These are phyloP conservation scores for Umimayanthus kanabou DNA, from an alignment of 92 coral and sea anemone species.

Conservation along the genomic window DNA sequence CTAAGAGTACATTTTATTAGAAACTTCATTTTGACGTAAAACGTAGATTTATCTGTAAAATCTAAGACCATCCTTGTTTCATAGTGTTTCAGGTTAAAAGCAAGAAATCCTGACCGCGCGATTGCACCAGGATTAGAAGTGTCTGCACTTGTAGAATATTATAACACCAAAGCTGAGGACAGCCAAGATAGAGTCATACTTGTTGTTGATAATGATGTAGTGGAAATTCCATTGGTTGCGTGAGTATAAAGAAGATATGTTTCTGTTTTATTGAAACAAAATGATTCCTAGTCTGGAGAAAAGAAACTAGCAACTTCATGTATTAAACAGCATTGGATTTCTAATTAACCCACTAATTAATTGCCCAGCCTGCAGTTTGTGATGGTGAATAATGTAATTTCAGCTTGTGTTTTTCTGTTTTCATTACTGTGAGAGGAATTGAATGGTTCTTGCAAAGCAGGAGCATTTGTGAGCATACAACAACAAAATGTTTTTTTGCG, in stretches of 20 bases:
- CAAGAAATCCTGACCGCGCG: constrained; percentile 86
- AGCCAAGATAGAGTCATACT: constrained; percentile 90
- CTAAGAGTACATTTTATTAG: no score
- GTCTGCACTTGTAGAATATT: constrained; percentile 89
- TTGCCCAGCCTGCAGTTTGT: no score
- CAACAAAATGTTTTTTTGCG: no score
- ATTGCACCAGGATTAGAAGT: constrained; percentile 97
- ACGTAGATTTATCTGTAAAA: neutral
- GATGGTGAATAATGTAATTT: no score
- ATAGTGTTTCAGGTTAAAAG: constrained; percentile 89
- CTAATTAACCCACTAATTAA: no score
- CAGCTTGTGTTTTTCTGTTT: no score
- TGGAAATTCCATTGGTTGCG: constrained; percentile 98
- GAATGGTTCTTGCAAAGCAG: no score
- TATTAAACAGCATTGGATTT: no score
- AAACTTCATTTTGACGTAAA: neutral
- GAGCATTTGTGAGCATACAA: no score
- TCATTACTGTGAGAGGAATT: no score
- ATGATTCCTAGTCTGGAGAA: neutral
- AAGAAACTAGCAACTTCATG: no score
- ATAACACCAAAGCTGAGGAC: constrained; percentile 84
- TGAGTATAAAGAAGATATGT: constrained; percentile 50
- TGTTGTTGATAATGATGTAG: constrained; percentile 92
- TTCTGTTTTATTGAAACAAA: neutral
- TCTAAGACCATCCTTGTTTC: neutral